These are phyloP conservation scores for Pterobdella sp. DNA, from an alignment of 2,888 invertebrate species.

Conservation along the genomic window DNA sequence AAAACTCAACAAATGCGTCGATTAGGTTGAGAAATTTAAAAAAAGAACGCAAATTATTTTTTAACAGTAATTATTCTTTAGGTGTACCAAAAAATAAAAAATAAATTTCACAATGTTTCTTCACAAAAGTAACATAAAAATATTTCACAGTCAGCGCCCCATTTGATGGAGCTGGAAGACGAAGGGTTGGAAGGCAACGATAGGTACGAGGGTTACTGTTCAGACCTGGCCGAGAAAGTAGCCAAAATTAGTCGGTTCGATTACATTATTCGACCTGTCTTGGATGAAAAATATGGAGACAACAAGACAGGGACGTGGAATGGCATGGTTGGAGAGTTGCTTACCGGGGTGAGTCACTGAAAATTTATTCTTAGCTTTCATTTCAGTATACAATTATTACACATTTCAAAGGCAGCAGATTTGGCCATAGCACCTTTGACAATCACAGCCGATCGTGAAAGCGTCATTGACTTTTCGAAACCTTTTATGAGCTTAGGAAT, in stretches of 20 bases:
- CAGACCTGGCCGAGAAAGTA: constrained; percentile 50
- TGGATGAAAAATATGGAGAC: constrained; percentile 37
- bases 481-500: constrained; percentile 93
- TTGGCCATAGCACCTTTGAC: constrained; percentile 89
- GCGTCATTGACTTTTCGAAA: constrained; percentile 92
- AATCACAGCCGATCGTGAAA: constrained; percentile 83
- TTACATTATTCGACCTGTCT: constrained; percentile 41
- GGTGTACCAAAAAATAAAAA: no score
- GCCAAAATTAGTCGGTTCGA: constrained; percentile 48
- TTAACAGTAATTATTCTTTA: no score
- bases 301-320: constrained; percentile 45
- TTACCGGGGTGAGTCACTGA: constrained; percentile 40
- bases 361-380: neutral
- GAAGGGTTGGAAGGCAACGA: constrained; percentile 63
- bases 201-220: constrained; percentile 52
- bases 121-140: neutral
- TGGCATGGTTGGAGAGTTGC: constrained; percentile 49
- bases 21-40: no score
- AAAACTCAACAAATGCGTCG: no score
- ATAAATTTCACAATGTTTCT: no score
- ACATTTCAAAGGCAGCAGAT: constrained; percentile 72
- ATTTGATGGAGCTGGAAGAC: constrained; percentile 40
- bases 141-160: constrained; percentile 44
- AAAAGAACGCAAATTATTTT: no score
- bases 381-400: neutral